phyloP scores from a whole-genome alignment of 2,888 invertebrate genomes.

The Nephrotoma guestfalica region DNA sequence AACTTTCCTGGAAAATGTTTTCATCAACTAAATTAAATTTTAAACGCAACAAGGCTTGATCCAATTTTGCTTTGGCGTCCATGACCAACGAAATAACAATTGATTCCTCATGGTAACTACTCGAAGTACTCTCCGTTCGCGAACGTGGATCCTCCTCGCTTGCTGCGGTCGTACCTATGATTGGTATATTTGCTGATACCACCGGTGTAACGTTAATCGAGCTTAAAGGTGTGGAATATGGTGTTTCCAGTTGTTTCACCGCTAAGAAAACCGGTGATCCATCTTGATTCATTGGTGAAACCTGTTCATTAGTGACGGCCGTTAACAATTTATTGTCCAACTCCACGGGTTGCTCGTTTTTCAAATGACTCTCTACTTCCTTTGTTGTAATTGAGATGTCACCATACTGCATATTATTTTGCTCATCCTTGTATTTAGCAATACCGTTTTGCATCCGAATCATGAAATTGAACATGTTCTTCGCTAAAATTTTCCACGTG shows the following conservation, averaged over 20 bases:
- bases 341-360: too few relatives aligned
- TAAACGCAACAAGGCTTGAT: not conserved
- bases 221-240: not conserved
- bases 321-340: too few relatives aligned
- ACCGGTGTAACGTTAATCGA: not conserved
- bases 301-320: not conserved
- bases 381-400: not conserved
- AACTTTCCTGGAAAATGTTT: too few relatives aligned
- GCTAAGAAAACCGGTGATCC: not conserved
- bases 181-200: not conserved
- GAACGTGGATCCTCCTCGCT: not conserved
- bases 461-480: not conserved
- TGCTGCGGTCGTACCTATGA: not conserved
- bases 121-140: not conserved
- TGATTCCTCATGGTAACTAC: not conserved
- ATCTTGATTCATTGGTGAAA: not conserved
- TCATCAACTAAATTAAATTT: not conserved
- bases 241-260: not conserved
- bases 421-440: not conserved
- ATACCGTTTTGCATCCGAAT: not conserved
- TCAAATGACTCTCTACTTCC: too few relatives aligned
- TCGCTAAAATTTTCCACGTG: not conserved
- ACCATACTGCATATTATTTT: not conserved
- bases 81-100: not conserved
- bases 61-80: not conserved